Percentiles rank a stretch among this genome's conserved stretches.
phyloP scores from a whole-genome alignment of 2,797 vertebrate genomes.

The Lepilemur ruficaudatus region DNA sequence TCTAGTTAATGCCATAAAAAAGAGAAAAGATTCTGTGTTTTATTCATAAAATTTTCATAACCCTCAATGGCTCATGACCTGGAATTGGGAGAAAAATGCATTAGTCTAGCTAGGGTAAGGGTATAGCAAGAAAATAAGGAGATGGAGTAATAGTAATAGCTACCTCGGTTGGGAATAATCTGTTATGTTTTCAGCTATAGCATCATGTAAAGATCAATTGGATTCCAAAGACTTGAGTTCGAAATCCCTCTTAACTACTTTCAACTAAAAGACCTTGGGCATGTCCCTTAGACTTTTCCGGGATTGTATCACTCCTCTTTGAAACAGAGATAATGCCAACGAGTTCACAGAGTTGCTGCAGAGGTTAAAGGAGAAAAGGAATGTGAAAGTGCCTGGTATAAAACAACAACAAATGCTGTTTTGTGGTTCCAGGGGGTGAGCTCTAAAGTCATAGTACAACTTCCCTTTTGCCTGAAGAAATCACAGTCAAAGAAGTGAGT shows the following conservation, averaged over 20 bases:
- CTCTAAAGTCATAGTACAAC: background rate
- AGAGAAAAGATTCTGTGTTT: background rate
- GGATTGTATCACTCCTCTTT: background rate
- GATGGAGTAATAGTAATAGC: background rate
- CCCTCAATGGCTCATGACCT: background rate
- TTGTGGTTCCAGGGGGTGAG: background rate
- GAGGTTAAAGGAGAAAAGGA: background rate
- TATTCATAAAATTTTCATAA: background rate
- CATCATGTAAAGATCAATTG: background rate
- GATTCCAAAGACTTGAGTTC: background rate
- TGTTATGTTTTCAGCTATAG: background rate
- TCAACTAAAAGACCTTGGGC: background rate
- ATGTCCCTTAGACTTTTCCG: background rate
- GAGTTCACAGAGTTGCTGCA: background rate
- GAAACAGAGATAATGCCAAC: background rate
- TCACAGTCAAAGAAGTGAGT: background rate
- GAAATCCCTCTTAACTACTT: background rate
- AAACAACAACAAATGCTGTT: background rate
- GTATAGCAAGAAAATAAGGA: background rate
- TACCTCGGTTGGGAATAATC: background rate
- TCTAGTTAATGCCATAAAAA: background rate
- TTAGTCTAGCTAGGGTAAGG: background rate
- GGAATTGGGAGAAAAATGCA: background rate
- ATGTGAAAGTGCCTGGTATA: background rate
- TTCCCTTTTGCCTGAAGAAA: background rate